A percentile compares a stretch with the other conserved stretches of the same genome.
phyloP scores from a whole-genome alignment of 2,888 invertebrate species.

The Thereva nobilitata region DNA sequence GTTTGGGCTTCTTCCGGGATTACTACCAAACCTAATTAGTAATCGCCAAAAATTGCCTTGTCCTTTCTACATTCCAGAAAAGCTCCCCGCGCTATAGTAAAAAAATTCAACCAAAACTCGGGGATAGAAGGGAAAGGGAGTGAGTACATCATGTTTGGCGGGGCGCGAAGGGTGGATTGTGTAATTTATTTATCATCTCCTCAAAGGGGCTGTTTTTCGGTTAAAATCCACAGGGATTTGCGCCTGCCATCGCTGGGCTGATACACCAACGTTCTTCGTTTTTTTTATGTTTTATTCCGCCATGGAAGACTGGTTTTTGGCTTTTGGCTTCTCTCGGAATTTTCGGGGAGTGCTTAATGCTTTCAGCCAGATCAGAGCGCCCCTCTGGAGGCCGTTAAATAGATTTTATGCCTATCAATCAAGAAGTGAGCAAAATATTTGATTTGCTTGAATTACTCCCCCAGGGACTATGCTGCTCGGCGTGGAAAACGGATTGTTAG shows the following conservation, averaged over 20 bases:
- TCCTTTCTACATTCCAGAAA: background rate
- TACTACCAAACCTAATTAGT: conserved; percentile 22
- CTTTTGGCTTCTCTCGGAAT: background rate
- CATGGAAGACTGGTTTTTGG: background rate
- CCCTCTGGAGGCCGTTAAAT: conserved; percentile 22
- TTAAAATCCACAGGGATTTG: background rate
- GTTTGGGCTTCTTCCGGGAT: background rate
- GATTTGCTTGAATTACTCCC: conserved; percentile 21
- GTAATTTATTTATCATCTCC: conserved; percentile 29
- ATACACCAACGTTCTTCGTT: background rate
- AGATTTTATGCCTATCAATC: conserved; percentile 34
- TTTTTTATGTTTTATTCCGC: conserved; percentile 25
- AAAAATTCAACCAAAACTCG: no score
- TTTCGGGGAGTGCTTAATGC: background rate
- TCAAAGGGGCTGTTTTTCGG: conserved; percentile 17
- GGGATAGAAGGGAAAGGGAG: background rate
- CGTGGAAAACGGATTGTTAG: no score
- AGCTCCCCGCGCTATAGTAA: conserved; percentile 7
- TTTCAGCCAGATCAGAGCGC: conserved; percentile 1
- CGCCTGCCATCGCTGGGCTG: background rate
- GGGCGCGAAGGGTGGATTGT: background rate
- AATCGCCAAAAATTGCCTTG: conserved; percentile 17
- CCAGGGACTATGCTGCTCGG: background rate
- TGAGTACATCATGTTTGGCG: conserved; percentile 9
- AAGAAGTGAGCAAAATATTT: conserved; percentile 32